phyloP scores from a whole-genome alignment of 2,797 vertebrate genomes.

The Chromobotia macracanthus region DNA sequence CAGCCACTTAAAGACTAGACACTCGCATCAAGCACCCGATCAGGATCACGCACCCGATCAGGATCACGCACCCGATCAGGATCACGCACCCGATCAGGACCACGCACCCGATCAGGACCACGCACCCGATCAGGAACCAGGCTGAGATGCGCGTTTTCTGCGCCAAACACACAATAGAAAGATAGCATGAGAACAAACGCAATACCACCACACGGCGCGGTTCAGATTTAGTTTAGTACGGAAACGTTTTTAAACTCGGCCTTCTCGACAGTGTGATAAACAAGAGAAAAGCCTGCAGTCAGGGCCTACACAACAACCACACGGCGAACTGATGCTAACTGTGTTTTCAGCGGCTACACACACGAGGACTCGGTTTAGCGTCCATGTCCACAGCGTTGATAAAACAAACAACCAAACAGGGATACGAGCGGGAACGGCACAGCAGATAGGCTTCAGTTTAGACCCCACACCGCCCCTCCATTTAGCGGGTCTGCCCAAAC shows the following conservation, averaged over 20 bases:
- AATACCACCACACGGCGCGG: too few species aligned
- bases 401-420: background rate
- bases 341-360: slow-evolving; percentile 11
- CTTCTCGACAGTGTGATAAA: background rate
- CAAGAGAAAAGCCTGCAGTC: background rate
- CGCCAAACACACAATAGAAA: background rate
- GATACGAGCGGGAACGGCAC: background rate
- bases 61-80: too few species aligned
- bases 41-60: too few species aligned
- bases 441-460: background rate
- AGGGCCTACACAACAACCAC: slow-evolving; percentile 29
- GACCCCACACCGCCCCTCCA: background rate
- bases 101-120: too few species aligned
- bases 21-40: too few species aligned
- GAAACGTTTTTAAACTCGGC: background rate
- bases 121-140: too few species aligned
- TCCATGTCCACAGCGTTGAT: background rate
- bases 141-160: too few species aligned
- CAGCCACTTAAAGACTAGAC: too few species aligned
- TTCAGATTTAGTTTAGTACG: background rate
- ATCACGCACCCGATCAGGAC: too few species aligned
- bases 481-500: background rate
- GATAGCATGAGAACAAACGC: background rate
- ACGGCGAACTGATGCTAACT: slow-evolving; percentile 33
- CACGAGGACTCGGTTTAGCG: background rate